These are phyloP conservation scores for Pteronura brasiliensis DNA, from an alignment of 2,113 vertebrate genomes.

Conservation along the genomic window DNA sequence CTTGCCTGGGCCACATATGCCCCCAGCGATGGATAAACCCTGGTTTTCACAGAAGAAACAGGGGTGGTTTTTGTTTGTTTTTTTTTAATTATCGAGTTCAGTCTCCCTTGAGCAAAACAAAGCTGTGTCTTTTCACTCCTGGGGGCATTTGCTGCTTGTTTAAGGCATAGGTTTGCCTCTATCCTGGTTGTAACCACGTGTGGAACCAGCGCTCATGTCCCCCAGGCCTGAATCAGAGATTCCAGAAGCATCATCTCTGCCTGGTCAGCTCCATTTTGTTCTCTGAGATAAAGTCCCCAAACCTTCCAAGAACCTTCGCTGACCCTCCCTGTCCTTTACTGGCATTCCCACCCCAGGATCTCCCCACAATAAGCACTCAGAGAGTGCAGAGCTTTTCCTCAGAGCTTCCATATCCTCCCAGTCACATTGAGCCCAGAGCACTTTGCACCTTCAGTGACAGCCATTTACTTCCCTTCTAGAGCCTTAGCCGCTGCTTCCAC, in stretches of 20 bases:
- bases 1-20: not conserved
- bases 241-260: not conserved
- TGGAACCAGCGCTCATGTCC: not conserved
- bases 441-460: not conserved
- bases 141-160: not conserved
- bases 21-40: accelerated
- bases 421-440: not conserved
- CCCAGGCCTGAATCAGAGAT: not conserved
- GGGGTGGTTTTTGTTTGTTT: not conserved
- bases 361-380: not conserved
- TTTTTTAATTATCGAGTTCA: not conserved
- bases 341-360: not conserved
- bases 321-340: too few relatives aligned
- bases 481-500: accelerated
- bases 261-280: not conserved
- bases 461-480: not conserved
- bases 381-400: not conserved
- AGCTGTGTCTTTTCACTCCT: not conserved
- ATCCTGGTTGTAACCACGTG: accelerated
- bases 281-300: not conserved
- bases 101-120: not conserved
- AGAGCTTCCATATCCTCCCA: not conserved
- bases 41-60: not conserved
- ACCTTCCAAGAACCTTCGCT: not conserved
- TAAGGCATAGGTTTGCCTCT: not conserved